phyloP scores from a whole-genome alignment of 2,888 invertebrate genomes.

The Aethes cnicana region DNA sequence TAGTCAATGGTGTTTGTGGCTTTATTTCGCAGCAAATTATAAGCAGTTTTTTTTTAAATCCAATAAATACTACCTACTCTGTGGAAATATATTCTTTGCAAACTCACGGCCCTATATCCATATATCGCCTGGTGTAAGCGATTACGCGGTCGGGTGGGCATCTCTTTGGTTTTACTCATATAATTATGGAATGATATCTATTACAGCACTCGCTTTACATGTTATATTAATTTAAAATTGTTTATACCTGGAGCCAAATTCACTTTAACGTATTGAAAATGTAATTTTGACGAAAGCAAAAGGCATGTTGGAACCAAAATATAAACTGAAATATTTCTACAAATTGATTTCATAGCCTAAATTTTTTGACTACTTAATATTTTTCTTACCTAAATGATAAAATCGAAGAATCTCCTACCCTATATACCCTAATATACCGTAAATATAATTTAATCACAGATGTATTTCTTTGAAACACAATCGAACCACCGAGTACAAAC shows the following conservation, averaged over 20 bases:
- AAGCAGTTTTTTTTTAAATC: not conserved
- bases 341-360: no score
- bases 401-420: no score
- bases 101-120: slow-evolving; percentile 37
- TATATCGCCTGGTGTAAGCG: slow-evolving; percentile 38
- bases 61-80: no score
- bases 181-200: slow-evolving; percentile 49
- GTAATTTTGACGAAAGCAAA: slow-evolving; percentile 35
- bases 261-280: slow-evolving; percentile 41
- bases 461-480: no score
- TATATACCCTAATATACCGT: no score
- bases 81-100: slow-evolving; percentile 35
- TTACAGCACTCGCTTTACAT: slow-evolving; percentile 48
- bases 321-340: no score
- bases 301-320: slow-evolving; percentile 19
- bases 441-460: no score
- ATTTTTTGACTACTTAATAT: no score
- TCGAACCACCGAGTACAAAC: no score
- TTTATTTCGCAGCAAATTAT: no score
- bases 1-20: no score
- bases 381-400: no score
- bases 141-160: slow-evolving; percentile 46
- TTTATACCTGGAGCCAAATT: slow-evolving; percentile 36
- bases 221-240: slow-evolving; percentile 57
- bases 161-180: slow-evolving; percentile 48